These are phyloP conservation scores for Invenusta paracnida DNA, from an alignment of 2,888 invertebrate species.

Conservation along the genomic window DNA sequence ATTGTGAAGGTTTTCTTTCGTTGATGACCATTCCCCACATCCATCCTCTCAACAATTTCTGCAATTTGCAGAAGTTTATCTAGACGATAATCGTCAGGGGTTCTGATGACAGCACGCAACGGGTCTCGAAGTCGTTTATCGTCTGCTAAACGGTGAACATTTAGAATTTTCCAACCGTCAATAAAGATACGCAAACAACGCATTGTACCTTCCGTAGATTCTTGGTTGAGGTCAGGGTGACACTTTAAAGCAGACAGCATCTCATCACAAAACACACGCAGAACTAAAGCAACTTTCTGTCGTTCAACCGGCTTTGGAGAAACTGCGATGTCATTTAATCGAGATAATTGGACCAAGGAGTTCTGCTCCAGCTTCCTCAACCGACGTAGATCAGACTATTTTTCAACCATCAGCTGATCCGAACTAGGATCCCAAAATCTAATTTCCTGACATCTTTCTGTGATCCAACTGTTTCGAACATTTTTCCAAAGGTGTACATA, in stretches of 20 bases:
- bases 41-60: neutral
- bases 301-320: neutral
- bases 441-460: neutral
- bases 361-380: neutral
- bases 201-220: neutral
- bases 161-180: slow-evolving; percentile 18
- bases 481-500: neutral
- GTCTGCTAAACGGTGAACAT: neutral
- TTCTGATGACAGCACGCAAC: neutral
- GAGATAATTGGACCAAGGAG: neutral
- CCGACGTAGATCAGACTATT: neutral
- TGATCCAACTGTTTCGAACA: neutral
- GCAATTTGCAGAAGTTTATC: neutral
- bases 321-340: neutral
- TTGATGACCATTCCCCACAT: neutral
- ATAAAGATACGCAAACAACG: too few species aligned
- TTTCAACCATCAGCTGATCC: neutral
- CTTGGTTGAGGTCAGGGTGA: neutral
- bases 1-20: neutral
- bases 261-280: slow-evolving; percentile 13
- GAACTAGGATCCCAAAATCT: neutral
- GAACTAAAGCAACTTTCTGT: neutral
- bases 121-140: neutral
- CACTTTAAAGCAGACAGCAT: neutral
- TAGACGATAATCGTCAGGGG: neutral